Conservation (phyloP, 1,140 invertebrate genomes). For the Andricus grossulariae region DNA sequence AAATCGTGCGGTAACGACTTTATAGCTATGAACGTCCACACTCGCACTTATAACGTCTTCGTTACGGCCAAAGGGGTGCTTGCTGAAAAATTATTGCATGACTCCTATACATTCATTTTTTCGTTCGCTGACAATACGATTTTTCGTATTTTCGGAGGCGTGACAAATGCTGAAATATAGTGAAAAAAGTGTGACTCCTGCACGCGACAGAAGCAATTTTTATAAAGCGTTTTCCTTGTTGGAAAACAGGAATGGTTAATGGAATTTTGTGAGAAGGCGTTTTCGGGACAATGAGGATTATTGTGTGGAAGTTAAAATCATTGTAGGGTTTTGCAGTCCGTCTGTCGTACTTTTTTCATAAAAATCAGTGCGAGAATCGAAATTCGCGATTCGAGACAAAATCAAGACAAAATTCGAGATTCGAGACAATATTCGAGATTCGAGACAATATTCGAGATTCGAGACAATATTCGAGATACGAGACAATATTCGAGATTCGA, state of each 20-base stretch:
- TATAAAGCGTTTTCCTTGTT: background rate
- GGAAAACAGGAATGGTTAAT: background rate
- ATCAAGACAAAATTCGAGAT: too few relatives aligned
- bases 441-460: too few relatives aligned
- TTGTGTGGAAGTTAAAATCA: background rate
- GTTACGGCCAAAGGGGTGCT: constrained; percentile 16
- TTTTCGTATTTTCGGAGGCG: constrained; percentile 23
- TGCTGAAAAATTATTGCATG: constrained; percentile 3
- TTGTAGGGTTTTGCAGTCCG: constrained; percentile 1
- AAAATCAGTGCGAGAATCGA: too few relatives aligned
- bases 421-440: too few relatives aligned
- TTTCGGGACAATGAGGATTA: constrained; percentile 7
- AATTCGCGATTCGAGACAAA: too few relatives aligned
- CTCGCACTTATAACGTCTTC: constrained; percentile 29
- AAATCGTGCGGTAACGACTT: constrained; percentile 25
- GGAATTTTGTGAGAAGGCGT: constrained; percentile 2
- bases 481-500: too few relatives aligned
- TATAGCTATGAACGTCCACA: constrained; percentile 17
- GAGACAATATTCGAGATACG: too few relatives aligned
- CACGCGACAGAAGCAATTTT: constrained; percentile 7
- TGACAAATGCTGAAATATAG: constrained; percentile 26
- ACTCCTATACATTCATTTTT: background rate
- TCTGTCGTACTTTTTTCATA: too few relatives aligned
- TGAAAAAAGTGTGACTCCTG: constrained; percentile 3
- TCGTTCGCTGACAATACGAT: constrained; percentile 2